phyloP scores from a whole-genome alignment of 2,113 vertebrate species.

The Peromyscus californicus region DNA sequence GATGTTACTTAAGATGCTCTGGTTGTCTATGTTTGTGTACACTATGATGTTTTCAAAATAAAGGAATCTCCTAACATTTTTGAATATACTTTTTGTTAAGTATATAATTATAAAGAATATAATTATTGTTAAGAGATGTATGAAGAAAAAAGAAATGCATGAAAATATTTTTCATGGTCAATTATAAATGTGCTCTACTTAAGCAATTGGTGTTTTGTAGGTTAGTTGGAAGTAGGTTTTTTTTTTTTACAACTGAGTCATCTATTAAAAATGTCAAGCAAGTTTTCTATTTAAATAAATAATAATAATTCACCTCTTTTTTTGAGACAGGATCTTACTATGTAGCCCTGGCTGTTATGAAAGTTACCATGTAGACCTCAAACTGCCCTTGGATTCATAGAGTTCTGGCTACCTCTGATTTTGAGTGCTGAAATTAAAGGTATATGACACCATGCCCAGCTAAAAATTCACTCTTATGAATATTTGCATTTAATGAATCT shows the following conservation, averaged over 20 bases:
- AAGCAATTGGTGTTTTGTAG: not conserved
- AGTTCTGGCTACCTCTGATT: not conserved
- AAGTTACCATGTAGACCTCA: not conserved
- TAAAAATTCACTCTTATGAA: conserved; percentile 4
- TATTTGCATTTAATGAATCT: not conserved
- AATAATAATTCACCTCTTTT: not conserved
- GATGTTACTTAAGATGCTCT: not conserved
- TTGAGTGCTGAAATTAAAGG: not conserved
- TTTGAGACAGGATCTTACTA: not conserved
- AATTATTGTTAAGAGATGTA: not conserved
- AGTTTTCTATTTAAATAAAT: conserved; percentile 4
- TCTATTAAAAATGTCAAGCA: not conserved
- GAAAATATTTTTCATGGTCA: not conserved
- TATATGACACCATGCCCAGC: not conserved
- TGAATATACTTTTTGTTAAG: not conserved
- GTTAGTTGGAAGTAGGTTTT: not conserved
- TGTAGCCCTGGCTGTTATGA: not conserved
- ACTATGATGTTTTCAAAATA: not conserved
- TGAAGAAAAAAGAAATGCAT: not conserved
- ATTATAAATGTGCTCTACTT: not conserved
- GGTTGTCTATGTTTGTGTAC: not conserved
- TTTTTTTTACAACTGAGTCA: not conserved
- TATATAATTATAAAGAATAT: no score
- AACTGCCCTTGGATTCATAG: not conserved
- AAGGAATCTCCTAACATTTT: not conserved